Conservation (phyloP, 2,797 vertebrate genomes). For the Pipistrellus kuhlii region DNA sequence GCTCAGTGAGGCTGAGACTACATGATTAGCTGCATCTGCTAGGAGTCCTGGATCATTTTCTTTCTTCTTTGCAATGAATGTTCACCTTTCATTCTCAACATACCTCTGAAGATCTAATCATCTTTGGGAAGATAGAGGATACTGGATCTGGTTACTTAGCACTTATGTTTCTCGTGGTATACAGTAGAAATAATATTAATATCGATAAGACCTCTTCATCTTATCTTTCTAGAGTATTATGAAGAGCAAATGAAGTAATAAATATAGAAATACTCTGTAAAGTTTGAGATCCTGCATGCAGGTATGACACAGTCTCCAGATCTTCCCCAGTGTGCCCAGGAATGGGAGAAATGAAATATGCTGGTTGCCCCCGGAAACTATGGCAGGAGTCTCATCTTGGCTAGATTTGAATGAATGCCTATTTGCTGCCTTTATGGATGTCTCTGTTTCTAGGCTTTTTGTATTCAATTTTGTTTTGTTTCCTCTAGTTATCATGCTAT, state of each 20-base stretch:
- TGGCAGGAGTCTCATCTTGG: not conserved
- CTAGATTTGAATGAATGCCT: not conserved
- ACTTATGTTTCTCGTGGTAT: not conserved
- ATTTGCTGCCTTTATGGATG: not conserved
- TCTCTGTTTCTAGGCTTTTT: slow-evolving; percentile 7
- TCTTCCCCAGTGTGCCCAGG: not conserved
- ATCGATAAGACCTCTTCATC: not conserved
- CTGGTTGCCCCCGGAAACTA: not conserved
- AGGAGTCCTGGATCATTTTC: not conserved
- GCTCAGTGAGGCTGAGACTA: not conserved
- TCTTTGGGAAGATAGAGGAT: not conserved
- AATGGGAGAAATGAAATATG: not conserved
- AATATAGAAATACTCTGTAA: slow-evolving; percentile 21
- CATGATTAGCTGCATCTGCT: not conserved
- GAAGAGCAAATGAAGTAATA: slow-evolving; percentile 20
- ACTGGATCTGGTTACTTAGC: not conserved
- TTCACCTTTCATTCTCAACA: slow-evolving; percentile 24
- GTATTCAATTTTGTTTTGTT: slow-evolving; percentile 5
- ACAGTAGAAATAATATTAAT: not conserved
- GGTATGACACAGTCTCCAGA: not conserved
- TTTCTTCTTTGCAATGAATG: not conserved
- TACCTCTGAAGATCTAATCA: not conserved
- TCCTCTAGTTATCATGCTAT: not conserved
- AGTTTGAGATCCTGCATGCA: not conserved
- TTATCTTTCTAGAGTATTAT: slow-evolving; percentile 19